phyloP scores from a whole-genome alignment of 2,888 invertebrate species.

The Caenorhabditis doughertyi region DNA sequence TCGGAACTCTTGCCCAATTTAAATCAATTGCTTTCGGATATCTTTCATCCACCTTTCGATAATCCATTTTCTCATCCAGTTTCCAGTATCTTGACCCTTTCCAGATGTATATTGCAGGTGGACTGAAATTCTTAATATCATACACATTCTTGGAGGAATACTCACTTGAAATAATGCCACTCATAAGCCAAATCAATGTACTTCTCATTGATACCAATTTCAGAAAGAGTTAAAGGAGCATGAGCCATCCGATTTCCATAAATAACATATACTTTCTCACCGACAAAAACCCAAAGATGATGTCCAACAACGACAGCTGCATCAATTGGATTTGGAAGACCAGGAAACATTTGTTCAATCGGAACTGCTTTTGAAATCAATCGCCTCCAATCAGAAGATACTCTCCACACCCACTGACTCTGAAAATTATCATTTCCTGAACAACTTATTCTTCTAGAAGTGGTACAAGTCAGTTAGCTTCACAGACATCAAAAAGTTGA shows the following conservation, averaged over 20 bases:
- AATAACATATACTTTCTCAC: conserved; percentile 51
- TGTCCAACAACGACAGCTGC: conserved; percentile 53
- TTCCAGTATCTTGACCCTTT: conserved; percentile 53
- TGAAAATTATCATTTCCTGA: conserved; percentile 1
- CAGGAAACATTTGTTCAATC: conserved; percentile 48
- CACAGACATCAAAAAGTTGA: too few species aligned
- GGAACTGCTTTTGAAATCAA: conserved; percentile 37
- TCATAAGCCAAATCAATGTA: conserved; percentile 63
- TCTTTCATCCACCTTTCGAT: conserved; percentile 57
- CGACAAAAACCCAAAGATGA: conserved; percentile 62
- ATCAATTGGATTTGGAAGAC: conserved; percentile 55
- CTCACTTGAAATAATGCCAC: conserved; percentile 65
- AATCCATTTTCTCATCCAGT: conserved; percentile 53
- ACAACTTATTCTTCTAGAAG: too few species aligned
- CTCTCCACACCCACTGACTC: conserved; percentile 61
- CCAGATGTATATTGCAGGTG: conserved; percentile 64
- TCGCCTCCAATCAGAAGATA: conserved; percentile 45
- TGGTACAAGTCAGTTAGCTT: too few species aligned
- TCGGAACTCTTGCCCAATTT: conserved; percentile 63
- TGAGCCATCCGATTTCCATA: conserved; percentile 50
- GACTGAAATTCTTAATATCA: conserved; percentile 42
- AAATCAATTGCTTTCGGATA: conserved; percentile 59
- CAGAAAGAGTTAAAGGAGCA: conserved; percentile 37
- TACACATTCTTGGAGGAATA: not conserved
- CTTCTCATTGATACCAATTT: conserved; percentile 50